Evolutionary conservation across 2,888 invertebrate species (phyloP), one percentile per base, ranked within the genome.

Genomic region (Suillia variegata): DNA sequence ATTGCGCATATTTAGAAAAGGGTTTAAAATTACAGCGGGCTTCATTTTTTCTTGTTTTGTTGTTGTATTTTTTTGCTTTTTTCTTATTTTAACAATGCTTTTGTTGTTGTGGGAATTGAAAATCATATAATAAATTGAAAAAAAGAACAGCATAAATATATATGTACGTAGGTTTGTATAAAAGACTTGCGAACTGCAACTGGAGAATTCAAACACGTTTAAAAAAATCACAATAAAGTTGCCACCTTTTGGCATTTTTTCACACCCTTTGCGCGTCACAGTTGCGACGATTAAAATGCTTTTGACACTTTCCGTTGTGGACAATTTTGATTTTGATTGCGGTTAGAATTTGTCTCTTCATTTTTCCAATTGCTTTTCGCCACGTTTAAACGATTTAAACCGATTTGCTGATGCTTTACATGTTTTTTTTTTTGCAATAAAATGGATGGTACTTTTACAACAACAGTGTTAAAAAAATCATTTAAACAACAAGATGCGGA

Each of bases 281-380:
- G 13, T 38, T 5, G 45, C 18, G 17, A 5, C n/a, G 20, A 8
- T 20, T 45, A 45, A 45, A 45, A 45, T 20, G 20, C 45, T 45
- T 45, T 45, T 45, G 45, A 45, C 45, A 45, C 45, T 45, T 45
- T 38, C 15, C n/a, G n/a, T n/a, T n/a, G n/a, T n/a, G n/a, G n/a
- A n/a, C n/a, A n/a, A n/a, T n/a, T n/a, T n/a, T n/a, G n/a, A n/a
- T 45, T 18, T 45, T 17, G 45, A 20, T 45, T 45, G 45, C 6
- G 38, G 38, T 13, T 38, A 13, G n/a, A n/a, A n/a, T n/a, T n/a
- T n/a, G n/a, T n/a, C n/a, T n/a, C n/a, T n/a, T n/a, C n/a, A n/a
- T n/a, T n/a, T n/a, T n/a, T n/a, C n/a, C n/a, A n/a, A n/a, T n/a
- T n/a, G n/a, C n/a, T n/a, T n/a, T n/a, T n/a, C n/a, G n/a, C n/a